Evolutionary conservation across 2,888 invertebrate genomes (phyloP), one percentile per base, ranked within the genome.

Genomic region (Cataglyphis rosenhaueri): DNA sequence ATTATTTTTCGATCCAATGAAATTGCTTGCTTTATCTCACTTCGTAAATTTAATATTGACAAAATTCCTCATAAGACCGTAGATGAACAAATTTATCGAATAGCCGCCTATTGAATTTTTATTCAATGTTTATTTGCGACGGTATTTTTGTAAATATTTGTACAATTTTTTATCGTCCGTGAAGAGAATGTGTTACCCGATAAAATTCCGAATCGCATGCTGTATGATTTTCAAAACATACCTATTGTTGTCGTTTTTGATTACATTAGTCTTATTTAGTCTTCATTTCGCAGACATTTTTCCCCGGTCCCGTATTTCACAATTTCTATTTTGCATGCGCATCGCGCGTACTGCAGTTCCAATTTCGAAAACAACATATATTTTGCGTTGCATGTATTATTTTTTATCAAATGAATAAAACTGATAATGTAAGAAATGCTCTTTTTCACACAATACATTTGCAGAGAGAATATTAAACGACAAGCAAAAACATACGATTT

Each of bases 221-320:
- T 29, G n/a, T n/a, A 21, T 9, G n/a, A 25, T 55, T 65, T 12
- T 25, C 8, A n/a, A 68, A 76, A 55, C n/a, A 12, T 35, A 52
- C 48, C 38, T 55, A 25, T 29, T 55, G 4, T 25, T 52, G 21
- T 64, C 32, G 15, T 35, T 66, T 66, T 65, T 75, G 15, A 29
- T 25, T 66, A 44, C 8, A 25, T 44, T 44, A 44, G 25, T 66
- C 25, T 55, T 59, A 76, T 66, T 76, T 38, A 55, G n/a, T 68
- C 68, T 76, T 55, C 29, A 55, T 76, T 76, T 55, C 15, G 1
- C 9, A n/a, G 8, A 25, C 4, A 76, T 38, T 76, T 68, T 76
- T n/a, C 0, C 52, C 38, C 52, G 10, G n/a, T 44, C 1, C 65
- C 15, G 15, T 52, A 52, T 52, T 52, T 52, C n/a, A n/a, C n/a